phyloP scores from a whole-genome alignment of 2,113 vertebrate genomes.

The Datnioides undecimradiatus region DNA sequence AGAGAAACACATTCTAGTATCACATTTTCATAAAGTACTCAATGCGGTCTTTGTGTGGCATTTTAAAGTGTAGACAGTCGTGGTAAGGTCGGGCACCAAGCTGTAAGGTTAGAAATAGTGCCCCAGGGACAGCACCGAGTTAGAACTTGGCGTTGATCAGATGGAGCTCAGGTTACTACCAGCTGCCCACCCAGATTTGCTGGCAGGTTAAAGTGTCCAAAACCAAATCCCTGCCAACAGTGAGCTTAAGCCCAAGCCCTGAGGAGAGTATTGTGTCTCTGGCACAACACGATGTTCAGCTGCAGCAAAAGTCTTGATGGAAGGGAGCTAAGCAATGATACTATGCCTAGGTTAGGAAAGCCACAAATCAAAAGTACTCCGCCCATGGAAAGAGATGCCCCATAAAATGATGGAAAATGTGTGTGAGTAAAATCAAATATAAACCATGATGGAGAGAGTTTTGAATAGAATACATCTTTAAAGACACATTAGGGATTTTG shows the following conservation, averaged over 20 bases:
- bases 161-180: conserved; percentile 79
- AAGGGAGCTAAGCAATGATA: conserved; percentile 47
- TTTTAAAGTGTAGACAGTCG: conserved; percentile 40
- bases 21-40: conserved; percentile 48
- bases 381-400: conserved; percentile 65
- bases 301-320: conserved; percentile 63
- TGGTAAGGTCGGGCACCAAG: conserved; percentile 63
- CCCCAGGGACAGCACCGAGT: conserved; percentile 72
- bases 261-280: conserved; percentile 77
- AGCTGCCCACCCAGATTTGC: conserved; percentile 83
- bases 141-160: conserved; percentile 75
- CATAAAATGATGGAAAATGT: conserved; percentile 67
- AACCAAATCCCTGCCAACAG: conserved; percentile 75
- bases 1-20: conserved; percentile 50
- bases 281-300: conserved; percentile 68
- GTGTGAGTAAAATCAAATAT: conserved; percentile 49
- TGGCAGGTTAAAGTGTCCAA: conserved; percentile 79
- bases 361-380: conserved; percentile 72
- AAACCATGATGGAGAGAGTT: conserved; percentile 43
- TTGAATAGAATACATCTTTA: conserved; percentile 42
- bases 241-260: conserved; percentile 73
- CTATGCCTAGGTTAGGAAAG: conserved; percentile 60
- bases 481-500: conserved; percentile 28
- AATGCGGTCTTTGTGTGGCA: conserved; percentile 51
- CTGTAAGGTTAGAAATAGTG: conserved; percentile 75